Conservation (phyloP, 2,888 invertebrate genomes). For the Epirrita christyi region DNA sequence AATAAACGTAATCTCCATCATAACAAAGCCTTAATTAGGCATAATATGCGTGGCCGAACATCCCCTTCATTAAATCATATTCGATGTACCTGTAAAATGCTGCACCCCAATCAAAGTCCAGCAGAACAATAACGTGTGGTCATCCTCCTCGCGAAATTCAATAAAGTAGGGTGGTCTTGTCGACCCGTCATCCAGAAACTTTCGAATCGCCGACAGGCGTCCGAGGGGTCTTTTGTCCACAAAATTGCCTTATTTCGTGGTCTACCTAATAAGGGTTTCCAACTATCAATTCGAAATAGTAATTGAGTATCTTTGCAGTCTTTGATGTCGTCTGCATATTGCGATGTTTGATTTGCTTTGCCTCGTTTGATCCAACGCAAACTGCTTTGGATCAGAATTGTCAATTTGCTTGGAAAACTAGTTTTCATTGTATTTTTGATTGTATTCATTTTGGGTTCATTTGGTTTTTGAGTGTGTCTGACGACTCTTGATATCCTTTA, state of each 20-base stretch:
- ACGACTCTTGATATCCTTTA: conserved; percentile 1
- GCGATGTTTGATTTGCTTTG: conserved; percentile 54
- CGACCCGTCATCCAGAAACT: conserved; percentile 72
- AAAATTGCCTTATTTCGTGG: conserved; percentile 80
- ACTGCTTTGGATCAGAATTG: conserved; percentile 49
- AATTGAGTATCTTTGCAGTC: conserved; percentile 73
- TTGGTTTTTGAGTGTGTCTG: conserved; percentile 4
- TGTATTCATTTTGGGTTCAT: conserved; percentile 15
- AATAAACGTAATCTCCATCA: conserved; percentile 11
- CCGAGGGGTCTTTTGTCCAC: conserved; percentile 76
- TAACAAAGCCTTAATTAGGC: conserved; percentile 42
- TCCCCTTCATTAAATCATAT: conserved; percentile 54
- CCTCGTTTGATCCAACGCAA: conserved; percentile 50
- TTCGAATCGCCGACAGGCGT: conserved; percentile 72
- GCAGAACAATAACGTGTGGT: conserved; percentile 77
- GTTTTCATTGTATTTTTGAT: conserved; percentile 30
- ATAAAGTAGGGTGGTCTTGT: conserved; percentile 71
- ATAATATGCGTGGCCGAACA: conserved; percentile 32
- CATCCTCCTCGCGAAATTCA: conserved; percentile 75
- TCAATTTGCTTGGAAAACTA: conserved; percentile 41
- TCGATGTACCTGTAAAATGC: conserved; percentile 57
- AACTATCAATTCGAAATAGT: conserved; percentile 76
- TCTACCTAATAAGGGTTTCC: conserved; percentile 75
- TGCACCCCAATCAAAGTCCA: conserved; percentile 68
- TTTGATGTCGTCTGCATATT: conserved; percentile 74